phyloP scores from a whole-genome alignment of 2,113 vertebrate genomes.

The Mustela lutreola region DNA sequence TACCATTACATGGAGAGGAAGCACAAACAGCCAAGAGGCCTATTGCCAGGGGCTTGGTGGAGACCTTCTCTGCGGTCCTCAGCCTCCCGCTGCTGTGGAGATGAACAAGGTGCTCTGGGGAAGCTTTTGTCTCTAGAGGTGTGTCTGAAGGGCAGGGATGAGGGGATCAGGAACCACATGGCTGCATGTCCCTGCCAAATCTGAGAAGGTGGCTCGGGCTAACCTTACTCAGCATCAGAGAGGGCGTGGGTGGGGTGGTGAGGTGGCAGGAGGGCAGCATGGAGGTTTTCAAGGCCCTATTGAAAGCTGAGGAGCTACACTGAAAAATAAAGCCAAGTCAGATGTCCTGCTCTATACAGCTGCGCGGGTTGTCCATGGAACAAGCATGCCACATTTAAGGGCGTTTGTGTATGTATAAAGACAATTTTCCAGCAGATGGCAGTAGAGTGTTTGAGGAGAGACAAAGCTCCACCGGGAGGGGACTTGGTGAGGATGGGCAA shows the following conservation, averaged over 20 bases:
- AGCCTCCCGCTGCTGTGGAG: neutral
- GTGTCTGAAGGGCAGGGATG: neutral
- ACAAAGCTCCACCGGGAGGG: too few species aligned
- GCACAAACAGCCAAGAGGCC: neutral
- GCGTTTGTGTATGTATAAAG: neutral
- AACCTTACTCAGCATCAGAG: neutral
- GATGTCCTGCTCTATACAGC: rapidly evolving
- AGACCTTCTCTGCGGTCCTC: neutral
- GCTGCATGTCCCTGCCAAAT: neutral
- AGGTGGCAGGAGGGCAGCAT: neutral
- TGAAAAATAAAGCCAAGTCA: neutral
- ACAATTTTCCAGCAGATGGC: constrained; percentile 61
- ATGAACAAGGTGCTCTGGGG: neutral
- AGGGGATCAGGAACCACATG: neutral
- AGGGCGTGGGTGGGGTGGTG: neutral
- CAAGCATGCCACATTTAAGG: rapidly evolving
- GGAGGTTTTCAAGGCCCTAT: neutral
- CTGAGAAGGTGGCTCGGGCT: neutral
- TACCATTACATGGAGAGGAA: neutral
- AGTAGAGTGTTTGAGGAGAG: neutral
- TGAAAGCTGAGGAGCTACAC: too few species aligned
- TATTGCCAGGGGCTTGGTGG: neutral
- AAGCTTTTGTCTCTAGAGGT: neutral
- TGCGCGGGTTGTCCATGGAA: neutral
- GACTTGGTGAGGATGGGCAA: neutral